A percentile compares a stretch with the other conserved stretches of the same genome.
These are phyloP conservation scores for Tragelaphus buxtoni DNA, from an alignment of 2,113 vertebrate genomes.

Conservation along the genomic window DNA sequence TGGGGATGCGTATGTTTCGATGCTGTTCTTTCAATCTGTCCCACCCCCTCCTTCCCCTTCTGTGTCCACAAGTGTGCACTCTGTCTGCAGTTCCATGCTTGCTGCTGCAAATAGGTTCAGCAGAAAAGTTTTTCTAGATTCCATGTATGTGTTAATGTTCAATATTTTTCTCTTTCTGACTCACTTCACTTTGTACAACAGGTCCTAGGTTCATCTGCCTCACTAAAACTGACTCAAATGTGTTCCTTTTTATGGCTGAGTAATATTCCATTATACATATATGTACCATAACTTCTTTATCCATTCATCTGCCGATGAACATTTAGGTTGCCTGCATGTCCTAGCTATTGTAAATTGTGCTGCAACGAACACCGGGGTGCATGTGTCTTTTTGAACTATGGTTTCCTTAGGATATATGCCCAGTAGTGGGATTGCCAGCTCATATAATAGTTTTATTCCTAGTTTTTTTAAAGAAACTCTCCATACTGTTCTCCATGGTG, in stretches of 20 bases:
- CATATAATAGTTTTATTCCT: too few relatives aligned
- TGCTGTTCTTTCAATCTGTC: background rate
- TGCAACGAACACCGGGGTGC: background rate
- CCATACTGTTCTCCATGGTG: background rate
- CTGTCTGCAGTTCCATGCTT: background rate
- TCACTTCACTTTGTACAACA: background rate
- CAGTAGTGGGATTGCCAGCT: too few relatives aligned
- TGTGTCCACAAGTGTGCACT: background rate
- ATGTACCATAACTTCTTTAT: background rate
- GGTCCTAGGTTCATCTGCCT: background rate
- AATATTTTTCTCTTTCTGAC: background rate
- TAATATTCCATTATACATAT: background rate
- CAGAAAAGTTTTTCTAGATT: background rate
- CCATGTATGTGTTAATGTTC: background rate
- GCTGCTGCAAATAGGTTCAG: background rate
- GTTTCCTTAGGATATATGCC: too few relatives aligned
- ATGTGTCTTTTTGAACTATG: background rate
- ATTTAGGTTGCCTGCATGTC: accelerated
- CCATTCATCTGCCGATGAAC: background rate
- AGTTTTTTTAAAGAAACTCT: background rate
- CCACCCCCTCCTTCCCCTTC: background rate
- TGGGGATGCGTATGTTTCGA: accelerated
- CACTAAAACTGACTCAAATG: background rate
- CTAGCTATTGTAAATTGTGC: background rate
- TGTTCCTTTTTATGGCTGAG: background rate